These are phyloP conservation scores for Sycophila texana DNA, from an alignment of 2,888 invertebrate genomes.

Conservation along the genomic window DNA sequence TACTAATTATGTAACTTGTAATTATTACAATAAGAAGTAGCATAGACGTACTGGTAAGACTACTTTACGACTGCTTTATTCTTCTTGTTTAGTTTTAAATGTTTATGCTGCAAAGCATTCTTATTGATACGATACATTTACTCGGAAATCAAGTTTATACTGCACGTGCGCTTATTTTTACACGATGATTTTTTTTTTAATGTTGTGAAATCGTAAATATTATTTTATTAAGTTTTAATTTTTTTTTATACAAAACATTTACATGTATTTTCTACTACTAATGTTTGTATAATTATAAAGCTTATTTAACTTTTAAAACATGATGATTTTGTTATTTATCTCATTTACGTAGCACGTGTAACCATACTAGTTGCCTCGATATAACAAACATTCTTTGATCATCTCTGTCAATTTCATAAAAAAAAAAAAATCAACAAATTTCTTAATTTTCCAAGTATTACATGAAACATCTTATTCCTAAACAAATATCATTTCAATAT, in stretches of 20 bases:
- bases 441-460: no score
- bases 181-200: slow-evolving; percentile 4
- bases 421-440: no score
- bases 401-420: no score
- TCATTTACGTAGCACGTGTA: no score
- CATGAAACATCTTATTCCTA: no score
- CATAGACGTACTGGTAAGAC: slow-evolving; percentile 11
- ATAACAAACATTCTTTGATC: no score
- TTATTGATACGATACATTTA: slow-evolving; percentile 28
- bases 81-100: slow-evolving; percentile 34
- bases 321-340: no score
- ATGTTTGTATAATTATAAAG: no score
- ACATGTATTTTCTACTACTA: neutral
- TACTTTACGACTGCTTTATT: slow-evolving; percentile 30
- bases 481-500: no score
- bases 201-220: slow-evolving; percentile 29
- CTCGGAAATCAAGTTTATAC: slow-evolving; percentile 34
- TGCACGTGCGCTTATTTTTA: slow-evolving; percentile 34
- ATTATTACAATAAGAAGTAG: slow-evolving; percentile 12
- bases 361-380: no score
- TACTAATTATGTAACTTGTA: slow-evolving; percentile 20
- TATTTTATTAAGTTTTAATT: slow-evolving; percentile 43
- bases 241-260: neutral
- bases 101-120: slow-evolving; percentile 3
- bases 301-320: no score